Base-by-base conservation (phyloP, 2,113 vertebrate genomes). In the Megaleporinus macrocephalus region DNA sequence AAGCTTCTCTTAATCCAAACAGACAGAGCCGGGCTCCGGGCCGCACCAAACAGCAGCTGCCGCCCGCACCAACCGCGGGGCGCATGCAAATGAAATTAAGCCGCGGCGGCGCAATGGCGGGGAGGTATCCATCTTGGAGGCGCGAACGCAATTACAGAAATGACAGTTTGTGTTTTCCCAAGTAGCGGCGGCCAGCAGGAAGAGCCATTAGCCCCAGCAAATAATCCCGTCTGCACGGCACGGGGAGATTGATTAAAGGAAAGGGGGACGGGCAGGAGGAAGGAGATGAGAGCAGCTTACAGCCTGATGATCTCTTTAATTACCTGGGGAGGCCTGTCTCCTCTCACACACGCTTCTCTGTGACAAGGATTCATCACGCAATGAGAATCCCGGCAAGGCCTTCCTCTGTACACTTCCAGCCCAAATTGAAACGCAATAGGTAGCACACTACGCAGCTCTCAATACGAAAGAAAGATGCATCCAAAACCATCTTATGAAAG, bases 191-290 rank as follows among this genome's bases (percentile, higher is more conserved):
- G 86, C 90, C 89, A 88, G 89, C 90, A 87, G 89, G 90, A 87
- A 91, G 90, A 88, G 90, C 90, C 92, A 94, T 94, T 93, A 94
- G 92, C 83, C 86, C 90, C 90, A 92, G 93, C 92, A 94, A 95
- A 94, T 93, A 94, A 93, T 91, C 89, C 91, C 88, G 87, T 93
- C 93, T 91, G 91, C 89, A 87, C 84, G 86, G 90, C 89, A 87
- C 85, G 85, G 84, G 83, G 87, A 92, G 91, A 94, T 93, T 92
- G 93, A 95, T 93, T 91, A 94, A 92, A 76, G 76, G 87, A 83
- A 88, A 85, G 87, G 73, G 29, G 83, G 49, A 63, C 33, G 75
- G 66, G 76, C 24, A 79, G 84, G 66, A 62, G 83, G 73, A 65
- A n/a, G 76, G 81, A 77, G 78, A 88, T 65, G 81, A 81, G 73